These are phyloP conservation scores for Etheostoma spectabile DNA, from an alignment of 2,113 vertebrate species.

Conservation along the genomic window DNA sequence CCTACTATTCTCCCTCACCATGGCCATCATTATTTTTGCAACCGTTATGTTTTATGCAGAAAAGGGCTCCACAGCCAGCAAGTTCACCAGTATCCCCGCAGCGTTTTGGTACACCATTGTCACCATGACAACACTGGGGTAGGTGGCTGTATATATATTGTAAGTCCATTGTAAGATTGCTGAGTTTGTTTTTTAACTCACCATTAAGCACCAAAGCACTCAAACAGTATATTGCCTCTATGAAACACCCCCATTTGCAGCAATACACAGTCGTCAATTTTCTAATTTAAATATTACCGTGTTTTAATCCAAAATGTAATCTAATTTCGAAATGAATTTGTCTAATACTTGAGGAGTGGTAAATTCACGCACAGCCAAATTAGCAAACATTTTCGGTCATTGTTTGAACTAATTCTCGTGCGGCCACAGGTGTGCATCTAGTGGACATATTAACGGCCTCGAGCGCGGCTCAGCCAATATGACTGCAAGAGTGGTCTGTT, in stretches of 20 bases:
- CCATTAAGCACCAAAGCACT: neutral
- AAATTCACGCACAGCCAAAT: constrained; percentile 11
- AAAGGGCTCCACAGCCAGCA: constrained; percentile 96
- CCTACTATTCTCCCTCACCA: constrained; percentile 98
- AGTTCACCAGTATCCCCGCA: constrained; percentile 99
- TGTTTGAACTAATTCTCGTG: constrained; percentile 8
- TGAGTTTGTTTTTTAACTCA: neutral
- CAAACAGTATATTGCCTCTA: neutral
- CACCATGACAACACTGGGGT: constrained; percentile 99
- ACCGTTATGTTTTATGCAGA: constrained; percentile 99
- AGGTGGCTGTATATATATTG: constrained; percentile 75
- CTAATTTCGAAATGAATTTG: neutral
- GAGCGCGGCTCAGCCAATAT: constrained; percentile 38
- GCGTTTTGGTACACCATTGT: constrained; percentile 99
- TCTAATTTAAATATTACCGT: neutral
- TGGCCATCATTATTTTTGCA: constrained; percentile 99
- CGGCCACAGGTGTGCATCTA: constrained; percentile 69
- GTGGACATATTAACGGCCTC: constrained; percentile 19
- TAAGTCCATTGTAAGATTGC: constrained; percentile 15
- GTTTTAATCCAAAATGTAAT: neutral
- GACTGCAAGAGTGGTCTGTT: constrained; percentile 17
- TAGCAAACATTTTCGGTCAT: neutral
- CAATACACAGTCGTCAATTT: too few relatives aligned
- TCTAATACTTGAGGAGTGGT: neutral
- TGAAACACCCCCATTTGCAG: neutral